Base-by-base conservation (phyloP, 2,888 invertebrate genomes). In the Idaea aversata region DNA sequence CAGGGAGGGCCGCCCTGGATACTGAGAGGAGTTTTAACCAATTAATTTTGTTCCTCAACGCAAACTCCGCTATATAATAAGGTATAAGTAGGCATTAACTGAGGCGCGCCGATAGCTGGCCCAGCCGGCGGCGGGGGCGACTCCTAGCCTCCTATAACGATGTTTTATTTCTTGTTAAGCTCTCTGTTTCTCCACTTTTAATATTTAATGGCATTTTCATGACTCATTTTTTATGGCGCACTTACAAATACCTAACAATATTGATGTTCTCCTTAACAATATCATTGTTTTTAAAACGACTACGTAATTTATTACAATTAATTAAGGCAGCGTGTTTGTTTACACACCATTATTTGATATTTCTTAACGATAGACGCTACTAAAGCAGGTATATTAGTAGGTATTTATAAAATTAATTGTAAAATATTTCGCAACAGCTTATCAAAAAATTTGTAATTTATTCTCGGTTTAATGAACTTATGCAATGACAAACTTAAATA, bases 11-110 rank as follows among this genome's bases (percentile, higher is more conserved):
- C 89, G 88, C 92, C 92, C 88, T 91, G 93, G 93, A 93, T 93
- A 93, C 93, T 88, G 92, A 93, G 93, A 93, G 93, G 93, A 93
- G 93, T 93, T 93, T 93, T 93, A 93, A 93, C 93, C 93, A 93
- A 93, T 93, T 93, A 93, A 93, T 93, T 93, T 93, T 93, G 93
- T 93, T 93, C 93, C 93, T 93, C 93, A 93, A 93, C 93, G 92
- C 93, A 93, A 93, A 93, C 93, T 93, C 89, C 87, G 93, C 92
- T 91, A 92, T 93, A 92, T 91, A 93, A 92, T 93, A 93, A 92
- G 92, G 91, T 93, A 93, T 92, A 92, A 93, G 93, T 92, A 93
- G 93, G 90, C 91, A 91, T 92, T 92, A 93, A 89, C 88, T 86
- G 90, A 90, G 90, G 88, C 89, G 90, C 90, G 91, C 90, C 91